Evolutionary conservation across 2,888 invertebrate species (phyloP).

Genomic region (Perizoma affinitatum): DNA sequence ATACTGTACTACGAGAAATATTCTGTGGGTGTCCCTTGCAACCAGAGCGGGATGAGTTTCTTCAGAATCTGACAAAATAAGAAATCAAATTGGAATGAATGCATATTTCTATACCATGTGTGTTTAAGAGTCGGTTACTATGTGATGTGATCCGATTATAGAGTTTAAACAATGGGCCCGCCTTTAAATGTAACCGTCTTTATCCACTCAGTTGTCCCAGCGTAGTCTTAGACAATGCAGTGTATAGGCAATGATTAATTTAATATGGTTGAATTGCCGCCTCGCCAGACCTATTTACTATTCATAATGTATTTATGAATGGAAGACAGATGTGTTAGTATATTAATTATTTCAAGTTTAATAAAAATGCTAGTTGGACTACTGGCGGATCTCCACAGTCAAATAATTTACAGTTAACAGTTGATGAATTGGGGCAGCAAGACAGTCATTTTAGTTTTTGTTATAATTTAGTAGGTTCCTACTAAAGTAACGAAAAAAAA

Average conservation of each 20-base stretch:
- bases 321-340: slow-evolving; percentile 19
- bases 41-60: slow-evolving; percentile 34
- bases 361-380: not conserved
- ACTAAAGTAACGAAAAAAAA: not conserved
- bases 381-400: not conserved
- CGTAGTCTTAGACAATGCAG: no score
- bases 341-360: not conserved
- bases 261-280: not conserved
- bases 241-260: no score
- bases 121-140: not conserved
- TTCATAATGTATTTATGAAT: slow-evolving; percentile 11
- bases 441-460: not conserved
- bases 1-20: slow-evolving; percentile 32
- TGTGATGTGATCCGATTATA: no score
- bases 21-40: slow-evolving; percentile 33
- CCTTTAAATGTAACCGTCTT: no score
- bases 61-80: slow-evolving; percentile 34
- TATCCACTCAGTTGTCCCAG: no score
- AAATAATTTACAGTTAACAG: not conserved
- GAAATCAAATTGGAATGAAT: slow-evolving; percentile 26
- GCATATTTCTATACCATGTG: slow-evolving; percentile 9
- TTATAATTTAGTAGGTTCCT: not conserved
- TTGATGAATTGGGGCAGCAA: not conserved
- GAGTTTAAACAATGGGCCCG: no score
- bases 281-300: slow-evolving; percentile 13